Evolutionary conservation across 2,888 invertebrate species (phyloP).

Genomic region (Xestia xanthographa): DNA sequence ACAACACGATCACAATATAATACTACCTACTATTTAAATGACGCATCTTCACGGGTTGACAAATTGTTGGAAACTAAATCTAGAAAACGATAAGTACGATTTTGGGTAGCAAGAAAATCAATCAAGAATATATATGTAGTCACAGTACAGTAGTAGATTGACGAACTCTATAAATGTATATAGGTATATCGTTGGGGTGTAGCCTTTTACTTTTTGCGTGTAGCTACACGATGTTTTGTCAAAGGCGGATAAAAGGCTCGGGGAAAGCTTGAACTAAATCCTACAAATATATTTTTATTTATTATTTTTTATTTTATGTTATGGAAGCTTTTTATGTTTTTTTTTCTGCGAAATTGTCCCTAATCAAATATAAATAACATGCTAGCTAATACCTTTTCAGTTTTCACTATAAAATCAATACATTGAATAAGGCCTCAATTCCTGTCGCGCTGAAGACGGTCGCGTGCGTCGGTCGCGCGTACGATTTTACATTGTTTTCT

Average conservation of each 20-base stretch:
- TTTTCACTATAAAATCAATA: not conserved
- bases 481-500: too few species aligned
- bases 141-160: not conserved
- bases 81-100: not conserved
- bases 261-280: not conserved
- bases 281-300: too few species aligned
- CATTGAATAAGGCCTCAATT: too few species aligned
- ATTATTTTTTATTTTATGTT: too few species aligned
- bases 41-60: not conserved
- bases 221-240: slow-evolving; percentile 16
- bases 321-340: too few species aligned
- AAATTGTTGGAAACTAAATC: not conserved
- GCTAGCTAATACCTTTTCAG: not conserved
- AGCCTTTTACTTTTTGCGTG: not conserved
- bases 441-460: too few species aligned
- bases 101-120: not conserved
- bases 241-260: slow-evolving; percentile 10
- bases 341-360: too few species aligned
- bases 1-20: too few species aligned
- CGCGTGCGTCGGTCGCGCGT: too few species aligned
- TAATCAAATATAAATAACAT: not conserved
- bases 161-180: not conserved
- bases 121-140: not conserved
- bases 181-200: not conserved
- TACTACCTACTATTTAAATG: too few species aligned